A percentile compares a stretch with the other conserved stretches of the same genome.
These are phyloP conservation scores for Meteorus cinctellus DNA, from an alignment of 2,888 invertebrate species.

Conservation along the genomic window DNA sequence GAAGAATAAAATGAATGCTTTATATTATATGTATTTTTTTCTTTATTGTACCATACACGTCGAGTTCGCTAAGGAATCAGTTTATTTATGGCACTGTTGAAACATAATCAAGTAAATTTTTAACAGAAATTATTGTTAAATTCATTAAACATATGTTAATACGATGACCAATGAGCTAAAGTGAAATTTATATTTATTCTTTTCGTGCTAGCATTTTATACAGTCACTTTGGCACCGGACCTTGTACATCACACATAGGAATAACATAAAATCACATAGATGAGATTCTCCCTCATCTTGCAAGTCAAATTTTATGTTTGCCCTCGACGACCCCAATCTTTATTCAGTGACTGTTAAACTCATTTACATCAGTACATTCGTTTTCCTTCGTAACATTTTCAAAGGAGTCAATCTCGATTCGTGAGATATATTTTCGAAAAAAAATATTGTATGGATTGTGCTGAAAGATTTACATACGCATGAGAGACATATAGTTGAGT, in stretches of 20 bases:
- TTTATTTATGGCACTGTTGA: constrained; percentile 62
- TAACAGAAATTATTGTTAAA: not conserved
- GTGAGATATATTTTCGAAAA: not conserved
- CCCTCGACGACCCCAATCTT: constrained; percentile 60
- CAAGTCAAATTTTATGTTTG: constrained; percentile 46
- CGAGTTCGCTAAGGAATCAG: constrained; percentile 52
- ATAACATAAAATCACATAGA: constrained; percentile 36
- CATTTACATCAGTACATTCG: constrained; percentile 52
- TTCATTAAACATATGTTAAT: not conserved
- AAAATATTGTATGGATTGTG: constrained; percentile 6
- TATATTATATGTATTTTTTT: constrained; percentile 38
- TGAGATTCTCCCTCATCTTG: constrained; percentile 37
- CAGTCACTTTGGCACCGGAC: constrained; percentile 51
- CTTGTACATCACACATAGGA: constrained; percentile 43
- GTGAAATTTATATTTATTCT: constrained; percentile 19
- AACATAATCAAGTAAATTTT: constrained; percentile 33
- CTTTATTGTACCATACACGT: constrained; percentile 53
- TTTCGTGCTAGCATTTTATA: not conserved
- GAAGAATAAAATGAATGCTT: not conserved
- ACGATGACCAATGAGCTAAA: not conserved
- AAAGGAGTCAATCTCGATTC: constrained; percentile 4
- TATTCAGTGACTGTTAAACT: constrained; percentile 63
- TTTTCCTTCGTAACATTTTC: constrained; percentile 27
- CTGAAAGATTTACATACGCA: constrained; percentile 4
- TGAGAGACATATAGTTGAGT: not conserved